Percentiles rank a stretch among this genome's conserved stretches.
phyloP scores from a whole-genome alignment of 2,113 vertebrate species.

The Dissostichus mawsoni region DNA sequence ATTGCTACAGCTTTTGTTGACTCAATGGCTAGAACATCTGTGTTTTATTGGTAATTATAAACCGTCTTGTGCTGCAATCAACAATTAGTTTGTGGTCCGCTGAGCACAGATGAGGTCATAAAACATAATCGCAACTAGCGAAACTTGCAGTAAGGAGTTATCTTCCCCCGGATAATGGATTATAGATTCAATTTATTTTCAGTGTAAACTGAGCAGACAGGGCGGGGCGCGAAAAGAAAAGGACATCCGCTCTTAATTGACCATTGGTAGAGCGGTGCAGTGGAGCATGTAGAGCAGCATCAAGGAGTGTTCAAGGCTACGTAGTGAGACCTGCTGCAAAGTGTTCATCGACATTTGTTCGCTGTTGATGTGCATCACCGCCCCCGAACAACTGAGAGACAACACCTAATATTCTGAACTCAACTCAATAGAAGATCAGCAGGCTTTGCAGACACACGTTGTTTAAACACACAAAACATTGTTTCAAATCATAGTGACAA shows the following conservation, averaged over 20 bases:
- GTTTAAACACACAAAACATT: not conserved
- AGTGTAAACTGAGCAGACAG: conserved; percentile 65
- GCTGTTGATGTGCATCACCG: not conserved
- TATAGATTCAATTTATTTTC: conserved; percentile 77
- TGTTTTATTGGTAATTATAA: conserved; percentile 61
- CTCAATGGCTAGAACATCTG: conserved; percentile 34
- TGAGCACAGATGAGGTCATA: conserved; percentile 74
- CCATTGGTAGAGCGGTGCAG: conserved; percentile 52
- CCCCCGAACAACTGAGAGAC: not conserved
- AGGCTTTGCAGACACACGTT: not conserved
- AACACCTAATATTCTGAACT: not conserved
- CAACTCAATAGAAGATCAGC: not conserved
- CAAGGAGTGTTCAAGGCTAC: conserved; percentile 34
- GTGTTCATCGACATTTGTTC: not conserved
- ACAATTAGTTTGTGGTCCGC: conserved; percentile 64
- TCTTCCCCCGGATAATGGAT: conserved; percentile 70
- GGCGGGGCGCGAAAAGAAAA: conserved; percentile 59
- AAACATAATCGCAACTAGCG: conserved; percentile 63
- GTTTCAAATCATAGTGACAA: not conserved
- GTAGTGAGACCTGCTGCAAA: not conserved
- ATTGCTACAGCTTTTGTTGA: conserved; percentile 32
- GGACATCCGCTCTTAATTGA: conserved; percentile 77
- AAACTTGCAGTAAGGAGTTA: conserved; percentile 46
- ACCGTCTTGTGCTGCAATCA: conserved; percentile 61
- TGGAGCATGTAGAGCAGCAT: conserved; percentile 36